phyloP scores from a whole-genome alignment of 2,797 vertebrate genomes.

The Spinus olivaceus region DNA sequence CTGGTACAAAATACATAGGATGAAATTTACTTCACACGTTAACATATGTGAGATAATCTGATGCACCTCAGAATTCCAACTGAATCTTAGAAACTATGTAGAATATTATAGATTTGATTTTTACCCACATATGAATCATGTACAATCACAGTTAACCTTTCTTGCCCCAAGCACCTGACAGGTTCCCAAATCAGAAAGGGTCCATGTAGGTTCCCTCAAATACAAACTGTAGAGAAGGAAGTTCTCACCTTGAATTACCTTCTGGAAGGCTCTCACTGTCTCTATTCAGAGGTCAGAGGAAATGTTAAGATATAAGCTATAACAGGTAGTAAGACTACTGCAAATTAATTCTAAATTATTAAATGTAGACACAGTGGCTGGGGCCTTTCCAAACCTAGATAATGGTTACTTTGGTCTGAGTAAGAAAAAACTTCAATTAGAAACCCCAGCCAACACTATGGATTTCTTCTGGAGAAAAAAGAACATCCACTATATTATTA shows the following conservation, averaged over 20 bases:
- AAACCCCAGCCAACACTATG: not conserved
- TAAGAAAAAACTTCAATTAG: not conserved
- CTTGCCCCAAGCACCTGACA: not conserved
- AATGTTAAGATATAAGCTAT: not conserved
- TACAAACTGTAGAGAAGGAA: not conserved
- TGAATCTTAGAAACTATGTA: not conserved
- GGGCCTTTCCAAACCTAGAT: not conserved
- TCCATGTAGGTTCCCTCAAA: not conserved
- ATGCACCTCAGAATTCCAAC: not conserved
- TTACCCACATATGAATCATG: fast-evolving
- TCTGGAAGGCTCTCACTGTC: not conserved
- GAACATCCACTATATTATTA: not conserved
- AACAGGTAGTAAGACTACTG: not conserved
- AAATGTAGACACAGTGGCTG: not conserved
- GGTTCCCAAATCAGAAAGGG: not conserved
- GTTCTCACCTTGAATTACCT: not conserved
- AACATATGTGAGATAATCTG: not conserved
- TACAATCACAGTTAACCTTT: not conserved
- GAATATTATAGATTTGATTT: not conserved
- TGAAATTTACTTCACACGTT: not conserved
- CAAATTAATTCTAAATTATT: not conserved
- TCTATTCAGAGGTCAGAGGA: not conserved
- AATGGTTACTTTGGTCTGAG: not conserved
- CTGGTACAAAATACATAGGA: not conserved
- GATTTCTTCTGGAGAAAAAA: not conserved